Base-by-base conservation (phyloP, 2,113 vertebrate species). In the Gymnogyps californianus region DNA sequence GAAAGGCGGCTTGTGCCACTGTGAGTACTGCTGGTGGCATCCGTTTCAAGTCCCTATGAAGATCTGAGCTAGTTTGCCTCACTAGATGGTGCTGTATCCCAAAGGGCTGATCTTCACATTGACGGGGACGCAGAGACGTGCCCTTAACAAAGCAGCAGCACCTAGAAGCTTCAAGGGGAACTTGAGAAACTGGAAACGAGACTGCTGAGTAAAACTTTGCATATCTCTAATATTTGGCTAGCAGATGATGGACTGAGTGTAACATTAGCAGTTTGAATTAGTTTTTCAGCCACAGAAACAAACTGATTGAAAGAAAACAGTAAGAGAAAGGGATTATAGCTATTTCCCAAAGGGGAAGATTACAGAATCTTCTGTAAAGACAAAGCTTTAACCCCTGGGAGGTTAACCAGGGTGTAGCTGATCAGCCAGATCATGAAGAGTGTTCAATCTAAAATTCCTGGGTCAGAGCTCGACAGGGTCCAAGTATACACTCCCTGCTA, bases 81-180 rank as follows among this genome's bases (percentile, higher is more conserved):
- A 88, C 87, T 96, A 97, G 95, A 61, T 95, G 92, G 95, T 93
- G 96, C 96, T 96, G 62, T 51, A 32, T 90, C 66, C 88, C 79
- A 80, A 90, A 92, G 90, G 93, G 92, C 92, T 88, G 36, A 31
- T 54, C n/a, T 7, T 54, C 61, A 36, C 26, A 21, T 86, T 55
- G 31, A 10, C 5, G 2, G 24, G 62, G 70, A 69, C 2, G 16
- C 31, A 32, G 62, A 70, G 32, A 49, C 2, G 0, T 47, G 62
- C 44, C 21, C 54, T 61, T 88, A 44, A 51, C 21, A 52, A 74
- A 77, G 66, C 34, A 76, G 42, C 61, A 85, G 66, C 44, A 44
- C 71, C 55, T 85, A 31, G 34, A 78, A 87, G 26, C n/a, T 94
- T 81, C 51, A 69, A 90, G 34, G 9, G 32, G 62, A 54, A 61